Evolutionary conservation across 2,888 invertebrate species (phyloP), one percentile per base, ranked within the genome.

Genomic region (Rhamnusium bicolor): DNA sequence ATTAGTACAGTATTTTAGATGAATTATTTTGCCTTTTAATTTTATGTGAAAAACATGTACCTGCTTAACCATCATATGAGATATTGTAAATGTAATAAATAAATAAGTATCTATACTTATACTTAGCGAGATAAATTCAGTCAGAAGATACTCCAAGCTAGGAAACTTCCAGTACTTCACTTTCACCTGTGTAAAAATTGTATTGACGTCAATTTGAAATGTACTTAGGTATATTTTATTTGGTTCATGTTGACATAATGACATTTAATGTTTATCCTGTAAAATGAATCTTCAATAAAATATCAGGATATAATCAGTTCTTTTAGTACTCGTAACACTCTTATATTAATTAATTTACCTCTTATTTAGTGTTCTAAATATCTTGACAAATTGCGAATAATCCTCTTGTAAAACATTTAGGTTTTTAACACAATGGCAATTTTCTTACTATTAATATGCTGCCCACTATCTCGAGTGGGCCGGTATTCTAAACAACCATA

Each of bases 1-100:
- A 32, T 61, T 54, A 67, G 63, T 63, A 65, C 74, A 74, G 74
- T 74, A 74, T 74, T 74, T 68, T 63, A 74, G 47, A 62, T 70
- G 67, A 60, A 63, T 72, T 68, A 47, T 60, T 69, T 71, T 58
- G 62, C 60, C 24, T 24, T 58, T 68, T 68, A 58, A 67, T 49
- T 63, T 49, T 63, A 63, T 40, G 53, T 67, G 53, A 58, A 53
- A 51, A 60, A 54, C 56, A 51, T 61, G 67, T 71, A 74, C 74
- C 71, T 71, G 74, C 68, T 74, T 74, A 40, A 69, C 19, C 21
- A 72, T 29, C 53, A 65, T 27, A 49, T 65, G 53, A 53, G 40
- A 53, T 49, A 27, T 51, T 63, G n/a, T 51, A 49, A 49, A 63
- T 63, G 27, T 63, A 63, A 63, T 63, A 12, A 12, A 63, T 63